phyloP scores from a whole-genome alignment of 1,140 invertebrate species.

The Panulirus ornatus region DNA sequence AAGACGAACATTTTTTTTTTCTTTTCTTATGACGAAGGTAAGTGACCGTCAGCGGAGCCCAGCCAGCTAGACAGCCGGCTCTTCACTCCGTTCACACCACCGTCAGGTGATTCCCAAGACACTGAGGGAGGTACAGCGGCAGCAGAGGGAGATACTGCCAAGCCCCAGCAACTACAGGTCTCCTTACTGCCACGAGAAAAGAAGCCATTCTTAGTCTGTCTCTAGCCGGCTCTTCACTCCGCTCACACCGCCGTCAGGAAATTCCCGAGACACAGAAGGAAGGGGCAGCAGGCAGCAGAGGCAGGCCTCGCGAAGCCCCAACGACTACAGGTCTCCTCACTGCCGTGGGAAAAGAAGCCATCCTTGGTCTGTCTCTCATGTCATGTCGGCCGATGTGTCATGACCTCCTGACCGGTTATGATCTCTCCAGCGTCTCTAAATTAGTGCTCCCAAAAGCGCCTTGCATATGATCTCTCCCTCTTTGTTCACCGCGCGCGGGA shows the following conservation, averaged over 20 bases:
- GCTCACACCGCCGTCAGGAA: constrained; percentile 15
- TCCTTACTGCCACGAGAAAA: not conserved
- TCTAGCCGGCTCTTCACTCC: not conserved
- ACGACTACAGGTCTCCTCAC: not conserved
- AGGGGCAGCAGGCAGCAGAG: too few species aligned
- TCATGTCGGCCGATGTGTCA: constrained; percentile 9
- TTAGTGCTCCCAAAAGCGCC: too few species aligned
- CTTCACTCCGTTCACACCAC: not conserved
- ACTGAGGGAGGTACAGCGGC: too few species aligned
- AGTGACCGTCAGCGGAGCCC: too few species aligned
- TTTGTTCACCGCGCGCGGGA: too few species aligned
- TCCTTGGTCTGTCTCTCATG: not conserved
- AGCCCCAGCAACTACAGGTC: not conserved
- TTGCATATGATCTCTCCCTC: too few species aligned
- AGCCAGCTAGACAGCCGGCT: not conserved
- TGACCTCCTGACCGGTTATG: not conserved
- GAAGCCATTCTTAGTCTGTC: too few species aligned
- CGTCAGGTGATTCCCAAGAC: constrained; percentile 26
- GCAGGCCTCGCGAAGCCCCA: not conserved
- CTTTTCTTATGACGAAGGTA: too few species aligned
- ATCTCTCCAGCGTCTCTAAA: constrained; percentile 10
- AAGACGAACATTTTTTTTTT: not conserved
- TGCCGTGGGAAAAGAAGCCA: constrained; percentile 17
- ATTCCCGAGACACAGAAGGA: constrained; percentile 18
- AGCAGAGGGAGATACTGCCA: constrained; percentile 5